Evolutionary conservation across 2,888 invertebrate species (phyloP).

Genomic region (Oxystoma pomonae): DNA sequence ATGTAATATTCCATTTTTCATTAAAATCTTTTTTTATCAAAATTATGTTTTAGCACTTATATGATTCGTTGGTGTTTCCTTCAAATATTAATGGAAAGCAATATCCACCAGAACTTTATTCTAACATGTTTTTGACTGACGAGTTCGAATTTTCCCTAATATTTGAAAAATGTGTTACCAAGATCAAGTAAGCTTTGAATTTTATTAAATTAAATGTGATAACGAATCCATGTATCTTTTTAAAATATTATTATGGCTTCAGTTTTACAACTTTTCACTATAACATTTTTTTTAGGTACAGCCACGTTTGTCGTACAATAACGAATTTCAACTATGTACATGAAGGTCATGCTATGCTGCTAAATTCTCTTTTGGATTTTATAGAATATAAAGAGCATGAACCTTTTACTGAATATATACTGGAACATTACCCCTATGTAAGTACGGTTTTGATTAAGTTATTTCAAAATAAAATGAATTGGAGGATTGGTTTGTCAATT

Average conservation of each 20-base stretch:
- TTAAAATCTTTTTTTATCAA: neutral
- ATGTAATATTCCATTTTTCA: no score
- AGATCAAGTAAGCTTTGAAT: neutral
- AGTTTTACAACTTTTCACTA: constrained; percentile 1
- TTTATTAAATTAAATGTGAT: no score
- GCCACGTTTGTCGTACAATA: constrained; percentile 25
- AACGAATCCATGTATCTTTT: no score
- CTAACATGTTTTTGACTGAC: constrained; percentile 26
- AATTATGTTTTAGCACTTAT: constrained; percentile 27
- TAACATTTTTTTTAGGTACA: constrained; percentile 21
- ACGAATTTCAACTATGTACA: constrained; percentile 23
- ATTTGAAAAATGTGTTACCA: constrained; percentile 22
- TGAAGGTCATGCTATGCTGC: constrained; percentile 25
- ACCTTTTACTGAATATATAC: constrained; percentile 23
- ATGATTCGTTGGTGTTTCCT: constrained; percentile 22
- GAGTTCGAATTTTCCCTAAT: constrained; percentile 29
- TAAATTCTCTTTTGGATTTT: constrained; percentile 27
- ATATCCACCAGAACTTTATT: constrained; percentile 29
- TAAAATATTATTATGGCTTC: constrained; percentile 27
- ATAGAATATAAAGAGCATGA: constrained; percentile 26
- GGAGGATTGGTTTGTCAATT: no score
- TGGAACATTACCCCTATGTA: constrained; percentile 27
- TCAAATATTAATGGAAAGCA: constrained; percentile 21
- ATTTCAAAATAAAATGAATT: no score
- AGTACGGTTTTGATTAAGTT: no score